Evolutionary conservation across 2,113 vertebrate genomes (phyloP).

Genomic region (Peromyscus leucopus): DNA sequence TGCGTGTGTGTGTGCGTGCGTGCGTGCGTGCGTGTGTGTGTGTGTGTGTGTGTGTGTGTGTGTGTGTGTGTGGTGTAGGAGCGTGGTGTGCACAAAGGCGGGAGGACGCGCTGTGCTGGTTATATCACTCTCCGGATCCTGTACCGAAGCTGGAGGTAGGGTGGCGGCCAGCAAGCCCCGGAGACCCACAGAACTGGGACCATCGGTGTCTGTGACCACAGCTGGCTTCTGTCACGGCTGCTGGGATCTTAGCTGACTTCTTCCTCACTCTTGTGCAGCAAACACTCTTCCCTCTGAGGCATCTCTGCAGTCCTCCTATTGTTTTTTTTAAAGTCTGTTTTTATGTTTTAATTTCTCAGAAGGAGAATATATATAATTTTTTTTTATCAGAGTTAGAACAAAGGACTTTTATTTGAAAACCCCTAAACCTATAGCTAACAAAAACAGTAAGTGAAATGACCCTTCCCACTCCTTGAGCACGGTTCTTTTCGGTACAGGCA

Average conservation of each 20-base stretch:
- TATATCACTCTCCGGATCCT: not conserved
- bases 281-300: not conserved
- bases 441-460: conserved; percentile 9
- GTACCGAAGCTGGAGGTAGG: not conserved
- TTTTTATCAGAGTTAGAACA: conserved; percentile 26
- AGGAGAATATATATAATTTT: not conserved
- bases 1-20: no score
- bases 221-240: not conserved
- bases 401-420: conserved; percentile 48
- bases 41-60: not conserved
- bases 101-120: not conserved
- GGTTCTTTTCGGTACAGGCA: not conserved
- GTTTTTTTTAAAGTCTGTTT: not conserved
- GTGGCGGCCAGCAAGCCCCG: no score
- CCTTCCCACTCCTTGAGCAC: not conserved
- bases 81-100: not conserved
- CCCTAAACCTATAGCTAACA: conserved; percentile 1
- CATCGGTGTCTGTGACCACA: not conserved
- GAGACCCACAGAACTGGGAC: not conserved
- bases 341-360: conserved; percentile 20
- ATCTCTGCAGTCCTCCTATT: not conserved
- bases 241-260: not conserved
- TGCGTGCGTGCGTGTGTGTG: not conserved
- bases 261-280: not conserved
- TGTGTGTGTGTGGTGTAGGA: not conserved